These are phyloP conservation scores for Cyaniris semiargus DNA, from an alignment of 2,888 invertebrate genomes.

Conservation along the genomic window DNA sequence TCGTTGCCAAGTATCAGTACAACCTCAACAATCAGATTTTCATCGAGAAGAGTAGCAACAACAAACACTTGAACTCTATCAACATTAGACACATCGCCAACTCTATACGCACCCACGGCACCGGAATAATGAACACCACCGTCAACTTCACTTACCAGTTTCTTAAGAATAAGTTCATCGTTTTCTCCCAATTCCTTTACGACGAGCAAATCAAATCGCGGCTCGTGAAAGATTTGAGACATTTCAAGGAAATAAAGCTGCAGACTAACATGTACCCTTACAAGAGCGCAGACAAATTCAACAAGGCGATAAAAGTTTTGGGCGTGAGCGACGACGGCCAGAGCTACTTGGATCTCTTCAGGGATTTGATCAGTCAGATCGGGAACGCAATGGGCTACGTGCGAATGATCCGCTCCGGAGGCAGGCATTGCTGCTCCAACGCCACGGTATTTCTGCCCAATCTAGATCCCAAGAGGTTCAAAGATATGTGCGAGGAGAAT, in stretches of 20 bases:
- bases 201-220: conserved; percentile 99
- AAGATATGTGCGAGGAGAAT: conserved; percentile 82
- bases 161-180: conserved; percentile 93
- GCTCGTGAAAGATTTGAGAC: conserved; percentile 92
- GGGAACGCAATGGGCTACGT: conserved; percentile 98
- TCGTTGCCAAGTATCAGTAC: conserved; percentile 95
- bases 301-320: conserved; percentile 92
- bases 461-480: conserved; percentile 82
- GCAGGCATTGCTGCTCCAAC: conserved; percentile 94
- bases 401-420: conserved; percentile 95
- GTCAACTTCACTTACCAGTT: conserved; percentile 97
- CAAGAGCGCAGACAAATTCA: conserved; percentile 96
- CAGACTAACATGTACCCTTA: conserved; percentile 88
- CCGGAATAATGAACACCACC: conserved; percentile 97
- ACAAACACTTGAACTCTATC: conserved; percentile 96
- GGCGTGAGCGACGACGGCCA: conserved; percentile 90
- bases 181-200: conserved; percentile 97
- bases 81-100: conserved; percentile 97
- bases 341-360: conserved; percentile 95
- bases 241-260: conserved; percentile 86
- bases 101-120: conserved; percentile 97
- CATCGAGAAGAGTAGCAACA: conserved; percentile 93
- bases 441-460: conserved; percentile 94
- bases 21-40: conserved; percentile 98
- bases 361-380: conserved; percentile 95